These are phyloP conservation scores for Syngnathoides biaculeatus DNA, from an alignment of 2,113 vertebrate species.

Conservation along the genomic window DNA sequence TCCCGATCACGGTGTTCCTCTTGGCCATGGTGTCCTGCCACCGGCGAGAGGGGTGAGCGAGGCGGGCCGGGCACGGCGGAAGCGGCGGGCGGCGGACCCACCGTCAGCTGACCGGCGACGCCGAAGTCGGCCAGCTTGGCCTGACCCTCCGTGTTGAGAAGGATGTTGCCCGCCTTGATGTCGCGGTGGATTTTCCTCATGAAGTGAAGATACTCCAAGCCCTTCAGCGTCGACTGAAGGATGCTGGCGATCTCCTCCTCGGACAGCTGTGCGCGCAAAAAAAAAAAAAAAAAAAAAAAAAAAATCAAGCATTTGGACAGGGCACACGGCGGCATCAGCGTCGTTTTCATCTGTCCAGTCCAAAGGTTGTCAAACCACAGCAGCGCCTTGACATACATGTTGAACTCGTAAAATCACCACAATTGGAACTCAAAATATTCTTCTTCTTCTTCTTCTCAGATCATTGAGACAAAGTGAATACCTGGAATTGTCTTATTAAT, in stretches of 20 bases:
- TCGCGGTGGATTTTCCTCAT: conserved; percentile 98
- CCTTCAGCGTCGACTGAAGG: conserved; percentile 86
- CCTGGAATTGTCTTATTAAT: too few species aligned
- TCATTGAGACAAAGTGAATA: too few species aligned
- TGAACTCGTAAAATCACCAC: too few species aligned
- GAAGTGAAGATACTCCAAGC: conserved; percentile 94
- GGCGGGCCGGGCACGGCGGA: background rate
- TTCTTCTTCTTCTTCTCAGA: too few species aligned
- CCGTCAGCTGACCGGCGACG: conserved; percentile 92
- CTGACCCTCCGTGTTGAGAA: conserved; percentile 88
- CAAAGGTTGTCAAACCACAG: too few species aligned
- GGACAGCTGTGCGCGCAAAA: conserved; percentile 71
- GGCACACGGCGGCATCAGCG: too few species aligned
- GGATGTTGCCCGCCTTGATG: conserved; percentile 95
- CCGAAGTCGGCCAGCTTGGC: conserved; percentile 96
- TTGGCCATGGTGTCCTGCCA: conserved; percentile 95
- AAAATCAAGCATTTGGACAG: too few species aligned
- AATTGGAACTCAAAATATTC: too few species aligned
- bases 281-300: background rate
- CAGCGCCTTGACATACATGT: too few species aligned
- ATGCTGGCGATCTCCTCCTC: conserved; percentile 91
- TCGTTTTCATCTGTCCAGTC: too few species aligned
- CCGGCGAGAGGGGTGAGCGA: background rate
- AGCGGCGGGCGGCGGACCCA: conserved; percentile 58
- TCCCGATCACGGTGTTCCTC: conserved; percentile 92